Conservation (phyloP, 2,113 vertebrate genomes). For the Seriola quinqueradiata region DNA sequence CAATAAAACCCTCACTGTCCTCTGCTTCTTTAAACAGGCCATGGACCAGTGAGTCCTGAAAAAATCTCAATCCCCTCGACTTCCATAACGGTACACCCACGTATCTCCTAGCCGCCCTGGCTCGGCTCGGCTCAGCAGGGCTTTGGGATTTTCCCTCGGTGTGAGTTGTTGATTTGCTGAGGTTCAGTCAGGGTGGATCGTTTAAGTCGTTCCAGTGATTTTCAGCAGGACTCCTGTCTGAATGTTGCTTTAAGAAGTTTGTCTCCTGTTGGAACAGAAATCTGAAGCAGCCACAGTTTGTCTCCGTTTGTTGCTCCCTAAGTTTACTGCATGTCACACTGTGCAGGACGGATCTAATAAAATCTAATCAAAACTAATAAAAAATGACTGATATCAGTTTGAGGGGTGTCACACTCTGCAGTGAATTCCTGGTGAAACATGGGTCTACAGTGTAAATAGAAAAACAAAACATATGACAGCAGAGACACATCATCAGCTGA, state of each 20-base stretch:
- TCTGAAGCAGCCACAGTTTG: constrained; percentile 26
- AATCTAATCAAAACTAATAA: background rate
- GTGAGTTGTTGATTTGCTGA: constrained; percentile 57
- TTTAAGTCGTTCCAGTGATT: constrained; percentile 24
- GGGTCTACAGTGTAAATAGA: too few relatives aligned
- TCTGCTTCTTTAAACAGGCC: constrained; percentile 49
- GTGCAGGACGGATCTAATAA: background rate
- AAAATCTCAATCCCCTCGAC: constrained; percentile 47
- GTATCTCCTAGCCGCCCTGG: constrained; percentile 16
- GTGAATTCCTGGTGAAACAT: too few relatives aligned
- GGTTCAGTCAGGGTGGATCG: constrained; percentile 35
- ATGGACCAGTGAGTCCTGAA: constrained; percentile 18
- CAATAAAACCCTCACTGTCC: constrained; percentile 69
- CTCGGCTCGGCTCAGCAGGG: constrained; percentile 24
- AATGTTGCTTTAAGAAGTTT: constrained; percentile 31
- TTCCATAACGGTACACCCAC: constrained; percentile 49
- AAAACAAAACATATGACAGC: too few relatives aligned
- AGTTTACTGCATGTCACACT: background rate
- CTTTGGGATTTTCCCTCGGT: constrained; percentile 53
- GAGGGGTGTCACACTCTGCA: too few relatives aligned
- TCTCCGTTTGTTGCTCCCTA: background rate
- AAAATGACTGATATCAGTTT: too few relatives aligned
- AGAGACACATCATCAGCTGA: too few relatives aligned
- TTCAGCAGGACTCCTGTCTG: constrained; percentile 21
- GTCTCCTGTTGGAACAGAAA: constrained; percentile 15